phyloP scores from a whole-genome alignment of 2,113 vertebrate species.

The Apodemus sylvaticus region DNA sequence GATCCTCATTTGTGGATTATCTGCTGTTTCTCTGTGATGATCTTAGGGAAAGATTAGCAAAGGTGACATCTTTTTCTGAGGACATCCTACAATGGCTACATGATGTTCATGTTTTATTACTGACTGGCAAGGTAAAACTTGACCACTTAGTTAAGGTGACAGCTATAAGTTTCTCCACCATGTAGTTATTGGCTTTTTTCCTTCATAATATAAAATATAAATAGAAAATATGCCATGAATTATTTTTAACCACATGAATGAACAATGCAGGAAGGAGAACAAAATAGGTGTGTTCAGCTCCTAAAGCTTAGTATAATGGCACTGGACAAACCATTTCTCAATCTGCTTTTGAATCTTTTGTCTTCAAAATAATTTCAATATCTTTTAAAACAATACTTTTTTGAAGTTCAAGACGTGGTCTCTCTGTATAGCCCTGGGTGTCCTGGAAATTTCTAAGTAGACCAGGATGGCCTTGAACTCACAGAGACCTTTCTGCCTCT shows the following conservation, averaged over 20 bases:
- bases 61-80: background rate
- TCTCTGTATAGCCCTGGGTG: background rate
- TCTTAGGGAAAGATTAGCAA: slow-evolving; percentile 10
- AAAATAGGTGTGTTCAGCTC: background rate
- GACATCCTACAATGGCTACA: background rate
- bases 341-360: background rate
- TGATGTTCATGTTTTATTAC: background rate
- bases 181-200: background rate
- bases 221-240: background rate
- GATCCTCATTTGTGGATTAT: background rate
- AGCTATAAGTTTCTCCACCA: background rate
- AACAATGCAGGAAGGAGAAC: background rate
- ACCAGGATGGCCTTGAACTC: background rate
- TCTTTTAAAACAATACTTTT: background rate
- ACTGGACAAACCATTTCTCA: background rate
- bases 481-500: background rate
- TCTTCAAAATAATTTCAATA: background rate
- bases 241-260: background rate
- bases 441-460: background rate
- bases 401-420: background rate
- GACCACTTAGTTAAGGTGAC: background rate
- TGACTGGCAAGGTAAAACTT: background rate
- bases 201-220: background rate
- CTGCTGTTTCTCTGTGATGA: background rate
- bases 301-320: slow-evolving; percentile 19